Percentiles rank a stretch among this genome's conserved stretches.
Conservation (phyloP, 2,888 invertebrate genomes). For the Phengaris arion region DNA sequence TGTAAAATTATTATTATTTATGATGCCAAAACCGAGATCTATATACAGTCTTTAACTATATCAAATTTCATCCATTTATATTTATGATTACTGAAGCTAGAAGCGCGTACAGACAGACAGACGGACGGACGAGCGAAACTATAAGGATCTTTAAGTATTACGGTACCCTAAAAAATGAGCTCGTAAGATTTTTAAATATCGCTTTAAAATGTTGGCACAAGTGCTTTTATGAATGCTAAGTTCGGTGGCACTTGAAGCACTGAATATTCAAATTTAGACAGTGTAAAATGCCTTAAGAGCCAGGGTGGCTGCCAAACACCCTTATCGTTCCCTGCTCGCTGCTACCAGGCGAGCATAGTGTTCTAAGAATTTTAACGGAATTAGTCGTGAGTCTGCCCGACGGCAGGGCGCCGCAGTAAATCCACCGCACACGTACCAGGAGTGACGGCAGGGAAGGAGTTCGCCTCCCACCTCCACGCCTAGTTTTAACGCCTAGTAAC, state of each 20-base stretch:
- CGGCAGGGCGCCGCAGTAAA: slow-evolving; percentile 76
- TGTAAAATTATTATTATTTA: too few relatives aligned
- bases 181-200: slow-evolving; percentile 16
- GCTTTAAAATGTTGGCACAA: background rate
- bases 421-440: slow-evolving; percentile 59
- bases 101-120: too few relatives aligned
- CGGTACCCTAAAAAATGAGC: background rate
- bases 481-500: slow-evolving; percentile 68
- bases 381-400: slow-evolving; percentile 68
- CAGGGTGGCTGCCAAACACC: slow-evolving; percentile 49
- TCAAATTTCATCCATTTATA: too few relatives aligned
- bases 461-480: slow-evolving; percentile 64
- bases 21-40: too few relatives aligned
- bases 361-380: slow-evolving; percentile 77
- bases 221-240: slow-evolving; percentile 9
- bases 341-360: slow-evolving; percentile 71
- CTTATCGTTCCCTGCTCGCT: slow-evolving; percentile 65
- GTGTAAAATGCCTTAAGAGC: slow-evolving; percentile 33
- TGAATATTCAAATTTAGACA: slow-evolving; percentile 17
- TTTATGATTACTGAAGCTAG: too few relatives aligned
- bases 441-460: slow-evolving; percentile 43
- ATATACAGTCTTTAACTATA: too few relatives aligned
- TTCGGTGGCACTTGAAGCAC: slow-evolving; percentile 23
- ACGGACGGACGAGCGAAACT: too few relatives aligned
- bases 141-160: too few relatives aligned